Evolutionary conservation across 2,113 vertebrate genomes (phyloP).

Genomic region (Rhodinocichla rosea): DNA sequence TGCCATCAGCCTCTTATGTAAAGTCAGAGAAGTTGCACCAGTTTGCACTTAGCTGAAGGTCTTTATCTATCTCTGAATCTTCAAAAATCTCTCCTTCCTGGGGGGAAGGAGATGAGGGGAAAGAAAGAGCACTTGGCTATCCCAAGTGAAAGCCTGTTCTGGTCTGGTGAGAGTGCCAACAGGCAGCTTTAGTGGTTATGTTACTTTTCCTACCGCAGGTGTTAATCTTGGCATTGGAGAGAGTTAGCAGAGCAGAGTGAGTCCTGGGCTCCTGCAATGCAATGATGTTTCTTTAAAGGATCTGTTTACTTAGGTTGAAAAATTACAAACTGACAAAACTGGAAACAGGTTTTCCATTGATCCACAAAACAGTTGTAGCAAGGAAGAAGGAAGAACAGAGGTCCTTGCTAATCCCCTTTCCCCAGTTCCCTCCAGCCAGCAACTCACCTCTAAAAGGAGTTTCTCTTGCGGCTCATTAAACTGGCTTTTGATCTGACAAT

Average conservation of each 20-base stretch:
- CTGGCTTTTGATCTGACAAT: not conserved
- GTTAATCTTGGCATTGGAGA: conserved; percentile 56
- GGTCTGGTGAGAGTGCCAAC: conserved; percentile 20
- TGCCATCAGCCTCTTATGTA: not conserved
- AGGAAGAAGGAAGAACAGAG: not conserved
- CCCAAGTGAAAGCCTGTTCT: not conserved
- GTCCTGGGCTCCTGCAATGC: not conserved
- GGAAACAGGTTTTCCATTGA: conserved; percentile 16
- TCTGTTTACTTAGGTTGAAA: conserved; percentile 22
- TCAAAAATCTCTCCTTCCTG: conserved; percentile 4
- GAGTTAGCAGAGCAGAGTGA: conserved; percentile 7
- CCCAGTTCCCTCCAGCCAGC: not conserved
- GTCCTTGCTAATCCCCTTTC: not conserved
- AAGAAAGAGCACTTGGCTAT: not conserved
- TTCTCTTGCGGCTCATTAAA: not conserved
- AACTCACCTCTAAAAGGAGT: not conserved
- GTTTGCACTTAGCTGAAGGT: not conserved
- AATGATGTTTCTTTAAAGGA: conserved; percentile 27
- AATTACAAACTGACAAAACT: conserved; percentile 31
- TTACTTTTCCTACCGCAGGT: conserved; percentile 34
- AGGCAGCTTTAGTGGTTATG: not conserved
- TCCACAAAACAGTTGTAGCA: not conserved
- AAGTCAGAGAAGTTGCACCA: not conserved
- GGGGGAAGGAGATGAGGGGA: not conserved
- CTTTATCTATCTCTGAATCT: not conserved